Conservation (phyloP, 2,888 invertebrate genomes). For the Euzophera pinguis region DNA sequence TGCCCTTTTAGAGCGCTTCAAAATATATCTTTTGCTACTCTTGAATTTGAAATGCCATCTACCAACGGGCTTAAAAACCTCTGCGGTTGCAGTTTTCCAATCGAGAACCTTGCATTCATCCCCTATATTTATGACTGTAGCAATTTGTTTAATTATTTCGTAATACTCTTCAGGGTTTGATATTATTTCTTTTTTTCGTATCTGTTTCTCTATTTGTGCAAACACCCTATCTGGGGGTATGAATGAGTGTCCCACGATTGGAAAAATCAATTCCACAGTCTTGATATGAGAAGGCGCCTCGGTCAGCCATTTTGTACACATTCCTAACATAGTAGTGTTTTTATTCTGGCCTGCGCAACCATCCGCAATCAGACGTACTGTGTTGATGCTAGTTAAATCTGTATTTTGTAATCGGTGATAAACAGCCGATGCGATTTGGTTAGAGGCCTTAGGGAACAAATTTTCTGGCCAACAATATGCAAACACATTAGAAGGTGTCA, state of each 20-base stretch:
- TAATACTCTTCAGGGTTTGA: conserved; percentile 20
- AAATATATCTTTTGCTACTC: conserved; percentile 21
- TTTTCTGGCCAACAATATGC: conserved; percentile 29
- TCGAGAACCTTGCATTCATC: conserved; percentile 22
- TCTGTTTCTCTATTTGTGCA: conserved; percentile 25
- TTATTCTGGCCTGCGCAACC: conserved; percentile 31
- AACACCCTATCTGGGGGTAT: conserved; percentile 27
- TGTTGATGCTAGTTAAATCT: conserved; percentile 12
- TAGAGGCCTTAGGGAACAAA: conserved; percentile 23
- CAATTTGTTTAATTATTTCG: conserved; percentile 21
- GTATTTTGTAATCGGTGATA: conserved; percentile 20
- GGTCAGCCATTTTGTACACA: conserved; percentile 26
- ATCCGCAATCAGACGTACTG: conserved; percentile 24
- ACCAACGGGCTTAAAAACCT: conserved; percentile 23
- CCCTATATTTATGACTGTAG: conserved; percentile 19
- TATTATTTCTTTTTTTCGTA: conserved; percentile 22
- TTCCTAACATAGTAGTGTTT: conserved; percentile 25
- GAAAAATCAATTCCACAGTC: conserved; percentile 24
- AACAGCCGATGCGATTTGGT: conserved; percentile 26
- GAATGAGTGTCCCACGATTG: conserved; percentile 26
- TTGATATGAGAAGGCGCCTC: conserved; percentile 16
- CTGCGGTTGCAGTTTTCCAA: conserved; percentile 21
- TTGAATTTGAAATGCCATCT: conserved; percentile 25
- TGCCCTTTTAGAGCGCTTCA: neutral
- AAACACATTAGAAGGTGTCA: conserved; percentile 15